phyloP scores from a whole-genome alignment of 2,888 invertebrate species.

The Glyphotaelius pellucidus region DNA sequence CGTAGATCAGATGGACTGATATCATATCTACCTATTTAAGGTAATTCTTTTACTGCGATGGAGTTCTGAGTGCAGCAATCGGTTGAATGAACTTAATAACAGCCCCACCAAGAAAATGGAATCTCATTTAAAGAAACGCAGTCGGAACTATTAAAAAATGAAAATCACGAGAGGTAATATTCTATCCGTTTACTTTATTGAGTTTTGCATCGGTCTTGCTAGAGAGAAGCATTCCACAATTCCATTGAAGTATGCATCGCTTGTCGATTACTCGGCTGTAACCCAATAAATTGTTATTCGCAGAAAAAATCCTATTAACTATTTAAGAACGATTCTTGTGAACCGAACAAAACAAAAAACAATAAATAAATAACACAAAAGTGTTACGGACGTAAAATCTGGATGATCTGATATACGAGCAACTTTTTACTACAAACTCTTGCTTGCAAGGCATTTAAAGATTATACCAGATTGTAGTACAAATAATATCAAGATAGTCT shows the following conservation, averaged over 20 bases:
- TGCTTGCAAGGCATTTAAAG: too few species aligned
- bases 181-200: not conserved
- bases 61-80: not conserved
- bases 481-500: too few species aligned
- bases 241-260: not conserved
- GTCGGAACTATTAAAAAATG: not conserved
- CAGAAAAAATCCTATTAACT: not conserved
- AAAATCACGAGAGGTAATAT: not conserved
- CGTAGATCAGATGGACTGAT: not conserved
- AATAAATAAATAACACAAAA: not conserved
- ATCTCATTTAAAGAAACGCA: not conserved
- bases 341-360: not conserved
- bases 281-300: not conserved
- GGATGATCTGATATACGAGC: too few species aligned
- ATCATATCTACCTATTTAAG: not conserved
- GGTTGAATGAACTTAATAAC: not conserved
- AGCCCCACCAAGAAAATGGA: not conserved
- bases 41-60: not conserved
- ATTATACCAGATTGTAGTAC: too few species aligned
- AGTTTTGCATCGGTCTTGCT: not conserved
- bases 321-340: not conserved
- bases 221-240: not conserved
- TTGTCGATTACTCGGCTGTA: too few species aligned
- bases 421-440: too few species aligned
- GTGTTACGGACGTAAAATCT: not conserved